Conservation (phyloP, 2,797 vertebrate genomes). For the Microhierax caerulescens region DNA sequence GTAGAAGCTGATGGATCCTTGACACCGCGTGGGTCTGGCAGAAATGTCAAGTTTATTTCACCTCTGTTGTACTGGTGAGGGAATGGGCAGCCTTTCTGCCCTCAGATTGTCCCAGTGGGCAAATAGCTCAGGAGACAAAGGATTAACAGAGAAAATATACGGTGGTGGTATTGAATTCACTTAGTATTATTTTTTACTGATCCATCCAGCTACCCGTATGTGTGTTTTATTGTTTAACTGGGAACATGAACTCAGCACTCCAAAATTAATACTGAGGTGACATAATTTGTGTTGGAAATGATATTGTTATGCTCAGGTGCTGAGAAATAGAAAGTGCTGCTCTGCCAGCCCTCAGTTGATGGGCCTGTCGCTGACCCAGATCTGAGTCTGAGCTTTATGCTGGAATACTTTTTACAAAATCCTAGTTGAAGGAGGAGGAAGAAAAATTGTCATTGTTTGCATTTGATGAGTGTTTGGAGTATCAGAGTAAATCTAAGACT, state of each 20-base stretch:
- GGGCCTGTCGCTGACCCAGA: background rate
- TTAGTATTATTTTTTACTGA: background rate
- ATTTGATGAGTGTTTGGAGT: background rate
- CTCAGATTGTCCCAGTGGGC: no score
- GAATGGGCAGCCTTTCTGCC: background rate
- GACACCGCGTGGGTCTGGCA: background rate
- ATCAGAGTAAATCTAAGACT: background rate
- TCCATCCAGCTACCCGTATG: rapidly evolving
- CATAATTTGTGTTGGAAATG: background rate
- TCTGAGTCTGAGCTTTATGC: background rate
- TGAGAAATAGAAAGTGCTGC: no score
- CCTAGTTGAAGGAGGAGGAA: background rate
- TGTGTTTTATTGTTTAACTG: background rate
- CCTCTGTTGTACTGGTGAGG: background rate
- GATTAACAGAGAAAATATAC: background rate
- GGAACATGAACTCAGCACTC: background rate
- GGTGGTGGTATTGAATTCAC: background rate
- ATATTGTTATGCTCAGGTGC: rapidly evolving
- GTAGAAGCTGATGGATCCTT: background rate
- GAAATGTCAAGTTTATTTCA: background rate
- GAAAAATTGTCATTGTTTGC: background rate
- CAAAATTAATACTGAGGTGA: background rate
- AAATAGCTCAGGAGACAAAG: background rate
- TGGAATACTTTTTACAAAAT: background rate
- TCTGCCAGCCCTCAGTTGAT: background rate